Conservation (phyloP, 1,140 invertebrate species). For the Cotesia chilonis region DNA sequence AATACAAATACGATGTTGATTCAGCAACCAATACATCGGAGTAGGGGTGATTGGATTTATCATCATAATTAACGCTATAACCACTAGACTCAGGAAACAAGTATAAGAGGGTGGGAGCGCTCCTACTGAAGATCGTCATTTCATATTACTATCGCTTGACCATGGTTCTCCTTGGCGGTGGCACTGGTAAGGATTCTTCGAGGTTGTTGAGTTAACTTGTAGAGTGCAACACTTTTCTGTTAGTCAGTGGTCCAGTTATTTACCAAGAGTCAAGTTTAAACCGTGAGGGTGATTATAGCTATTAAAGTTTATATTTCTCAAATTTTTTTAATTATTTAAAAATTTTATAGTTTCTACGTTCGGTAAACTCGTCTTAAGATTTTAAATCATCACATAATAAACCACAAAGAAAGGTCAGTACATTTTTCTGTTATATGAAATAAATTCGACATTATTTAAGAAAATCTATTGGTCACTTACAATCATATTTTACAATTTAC, state of each 20-base stretch:
- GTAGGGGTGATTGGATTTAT: constrained; percentile 23
- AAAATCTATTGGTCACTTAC: background rate
- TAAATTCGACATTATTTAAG: background rate
- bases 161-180: constrained; percentile 31
- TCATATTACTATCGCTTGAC: constrained; percentile 9
- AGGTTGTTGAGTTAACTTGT: constrained; percentile 18
- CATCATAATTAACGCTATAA: constrained; percentile 11
- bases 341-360: no score
- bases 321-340: no score
- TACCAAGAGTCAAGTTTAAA: constrained; percentile 30
- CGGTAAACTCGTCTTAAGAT: background rate
- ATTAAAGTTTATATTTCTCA: background rate
- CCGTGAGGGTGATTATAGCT: constrained; percentile 11
- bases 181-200: constrained; percentile 23
- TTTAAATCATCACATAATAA: background rate
- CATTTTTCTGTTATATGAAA: background rate
- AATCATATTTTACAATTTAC: no score
- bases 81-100: constrained; percentile 1
- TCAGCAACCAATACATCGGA: background rate
- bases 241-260: constrained; percentile 42
- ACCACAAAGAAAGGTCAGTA: background rate
- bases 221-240: constrained; percentile 27
- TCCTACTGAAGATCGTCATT: constrained; percentile 12
- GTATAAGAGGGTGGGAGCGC: constrained; percentile 4
- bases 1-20: no score